These are phyloP conservation scores for Canis aureus DNA, from an alignment of 2,113 vertebrate genomes.

Conservation along the genomic window DNA sequence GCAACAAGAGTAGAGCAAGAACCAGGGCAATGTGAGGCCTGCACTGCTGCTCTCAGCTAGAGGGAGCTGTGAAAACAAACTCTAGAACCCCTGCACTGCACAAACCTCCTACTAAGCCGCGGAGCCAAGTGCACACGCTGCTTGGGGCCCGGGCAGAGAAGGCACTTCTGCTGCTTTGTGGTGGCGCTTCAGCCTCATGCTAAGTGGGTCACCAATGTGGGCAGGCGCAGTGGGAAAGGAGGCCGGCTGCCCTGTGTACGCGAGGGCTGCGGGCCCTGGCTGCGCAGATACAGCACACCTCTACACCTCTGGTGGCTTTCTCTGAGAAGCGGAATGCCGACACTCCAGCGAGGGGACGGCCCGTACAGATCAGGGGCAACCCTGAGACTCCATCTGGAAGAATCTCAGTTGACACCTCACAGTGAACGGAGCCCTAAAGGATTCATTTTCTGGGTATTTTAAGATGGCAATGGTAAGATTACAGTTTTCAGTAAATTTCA, in stretches of 20 bases:
- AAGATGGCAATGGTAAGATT: background rate
- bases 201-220: too few species aligned
- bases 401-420: fast-evolving
- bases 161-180: fast-evolving
- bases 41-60: background rate
- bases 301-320: fast-evolving
- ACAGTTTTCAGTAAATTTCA: background rate
- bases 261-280: fast-evolving
- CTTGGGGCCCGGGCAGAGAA: fast-evolving
- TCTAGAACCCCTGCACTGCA: fast-evolving
- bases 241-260: background rate
- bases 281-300: fast-evolving
- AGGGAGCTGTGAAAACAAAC: background rate
- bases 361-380: background rate
- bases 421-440: fast-evolving
- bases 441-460: background rate
- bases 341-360: fast-evolving
- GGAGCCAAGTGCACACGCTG: fast-evolving
- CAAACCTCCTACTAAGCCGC: background rate
- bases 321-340: background rate
- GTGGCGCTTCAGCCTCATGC: fast-evolving
- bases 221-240: fast-evolving
- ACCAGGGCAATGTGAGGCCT: fast-evolving
- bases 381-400: fast-evolving
- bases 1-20: background rate